Base-by-base conservation (phyloP, 2,113 vertebrate genomes). In the Nettapus auritus region DNA sequence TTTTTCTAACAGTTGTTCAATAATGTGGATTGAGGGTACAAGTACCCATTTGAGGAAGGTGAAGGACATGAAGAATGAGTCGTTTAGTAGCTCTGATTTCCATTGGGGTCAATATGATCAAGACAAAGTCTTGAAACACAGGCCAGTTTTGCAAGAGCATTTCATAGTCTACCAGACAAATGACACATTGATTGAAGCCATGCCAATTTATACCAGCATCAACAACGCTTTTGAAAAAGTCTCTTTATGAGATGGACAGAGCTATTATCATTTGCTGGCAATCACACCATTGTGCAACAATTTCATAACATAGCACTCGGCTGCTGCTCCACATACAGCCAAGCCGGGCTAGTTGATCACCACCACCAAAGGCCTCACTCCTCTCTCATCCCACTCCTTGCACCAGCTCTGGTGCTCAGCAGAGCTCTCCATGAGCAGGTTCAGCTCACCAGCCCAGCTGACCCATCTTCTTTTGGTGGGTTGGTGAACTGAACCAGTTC, bases 231-330 rank as follows among this genome's bases (percentile, higher is more conserved):
- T 82, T 84, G 50, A 83, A 90, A 55, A 46, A 10, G 17, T 42
- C 17, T 56, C 55, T 80, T 31, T 17, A 60, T 68, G 77, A 90
- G 40, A 71, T 0, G 2, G 70, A 48, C n/a, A 85, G 67, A 85
- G 33, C 59, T 36, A 34, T 60, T 26, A 59, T 7, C 2, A 0
- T 29, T 85, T 17, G 20, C 82, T 67, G 55, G 82, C 80, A 86
- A 57, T 46, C 0, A 0, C 3, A 3, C n/a, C 8, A 3, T 33
- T 64, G 33, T 53, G 31, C 78, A 85, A 73, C 33, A 10, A 34
- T 2, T 15, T 17, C 0, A 0, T n/a, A 91, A 76, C 3, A 2
- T 46, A 82, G 60, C 18, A 26, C 33, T 28, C 0, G 0, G 3
- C 76, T 42, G 33, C 9, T 5, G 48, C 85, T 48, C 77, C 6